Base-by-base conservation (phyloP, 2,797 vertebrate species). In the Furcifer pardalis region DNA sequence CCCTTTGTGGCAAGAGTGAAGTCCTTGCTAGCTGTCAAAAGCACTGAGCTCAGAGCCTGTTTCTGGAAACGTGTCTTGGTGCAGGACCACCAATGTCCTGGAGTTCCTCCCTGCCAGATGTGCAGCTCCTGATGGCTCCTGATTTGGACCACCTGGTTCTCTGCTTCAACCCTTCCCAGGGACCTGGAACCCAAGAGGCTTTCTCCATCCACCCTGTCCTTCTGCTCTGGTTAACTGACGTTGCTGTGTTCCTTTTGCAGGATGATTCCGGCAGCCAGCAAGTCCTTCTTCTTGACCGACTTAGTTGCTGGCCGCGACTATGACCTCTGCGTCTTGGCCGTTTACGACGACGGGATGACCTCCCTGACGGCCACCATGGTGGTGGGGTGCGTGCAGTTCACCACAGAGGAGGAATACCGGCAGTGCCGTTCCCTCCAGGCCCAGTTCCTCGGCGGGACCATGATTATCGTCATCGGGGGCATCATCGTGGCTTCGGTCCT, bases 401-500 rank as follows among this genome's bases (percentile, higher is more conserved):
- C 92, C 30, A 98, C 97, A 0, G 96, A 96, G 79, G 87, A 95
- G 0, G 96, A 97, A 44, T 96, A 96, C 30, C 95, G 96, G 25
- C 97, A 96, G 66, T 98, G 97, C 60, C 96, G 96, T 44, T 97
- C 97, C 1, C 97, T 97, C 27, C 96, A 97, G 1, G 96, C 96
- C 63, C 94, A 98, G 94, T 98, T 98, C 81, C 94, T 98, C 1
- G 97, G 97, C 0, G 97, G 97, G 0, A 98, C 97, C 79, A 98
- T 98, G 97, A 98, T 98, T 94, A 97, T 98, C 91, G 96, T 98
- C 83, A 97, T 98, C 0, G 97, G 97, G 0, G 97, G 97, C 0
- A 97, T 98, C 95, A 98, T 98, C 1, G 97, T 98, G 91, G 97
- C 97, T 0, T 98, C 97, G 0, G 97, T 98, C 5, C 95, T 98